A percentile compares a stretch with the other conserved stretches of the same genome.
These are phyloP conservation scores for Synodontis membranacea DNA, from an alignment of 2,113 vertebrate genomes.

Conservation along the genomic window DNA sequence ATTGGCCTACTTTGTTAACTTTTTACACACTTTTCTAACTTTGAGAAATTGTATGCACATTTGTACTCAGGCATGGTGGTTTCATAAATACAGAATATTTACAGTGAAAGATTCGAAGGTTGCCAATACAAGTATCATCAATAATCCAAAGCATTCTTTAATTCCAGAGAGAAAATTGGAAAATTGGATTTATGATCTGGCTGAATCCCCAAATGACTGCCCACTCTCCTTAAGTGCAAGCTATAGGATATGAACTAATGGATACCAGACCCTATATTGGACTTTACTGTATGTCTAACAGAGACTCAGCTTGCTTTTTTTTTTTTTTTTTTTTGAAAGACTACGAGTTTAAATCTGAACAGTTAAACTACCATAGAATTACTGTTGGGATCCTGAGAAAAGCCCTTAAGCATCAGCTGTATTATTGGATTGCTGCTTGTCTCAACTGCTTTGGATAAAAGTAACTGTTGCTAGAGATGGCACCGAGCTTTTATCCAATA, in stretches of 20 bases:
- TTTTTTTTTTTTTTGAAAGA: no score
- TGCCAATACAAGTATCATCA: background rate
- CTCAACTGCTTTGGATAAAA: background rate
- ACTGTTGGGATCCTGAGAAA: background rate
- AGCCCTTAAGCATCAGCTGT: background rate
- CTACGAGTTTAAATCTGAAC: background rate
- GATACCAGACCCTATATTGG: background rate
- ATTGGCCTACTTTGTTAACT: background rate
- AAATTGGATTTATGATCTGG: background rate
- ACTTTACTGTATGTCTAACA: background rate
- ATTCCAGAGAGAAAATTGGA: background rate
- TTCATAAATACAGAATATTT: background rate
- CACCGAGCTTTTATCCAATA: background rate
- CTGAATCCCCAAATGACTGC: background rate
- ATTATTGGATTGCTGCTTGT: background rate
- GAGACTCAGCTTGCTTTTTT: no score
- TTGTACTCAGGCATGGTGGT: background rate
- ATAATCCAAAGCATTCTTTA: background rate
- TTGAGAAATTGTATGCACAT: background rate
- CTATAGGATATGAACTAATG: background rate
- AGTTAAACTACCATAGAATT: background rate
- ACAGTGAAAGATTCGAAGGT: background rate
- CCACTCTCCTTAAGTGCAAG: background rate
- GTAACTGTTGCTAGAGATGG: background rate
- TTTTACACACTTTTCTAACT: background rate